phyloP scores from a whole-genome alignment of 2,797 vertebrate genomes.

The Gila robusta region DNA sequence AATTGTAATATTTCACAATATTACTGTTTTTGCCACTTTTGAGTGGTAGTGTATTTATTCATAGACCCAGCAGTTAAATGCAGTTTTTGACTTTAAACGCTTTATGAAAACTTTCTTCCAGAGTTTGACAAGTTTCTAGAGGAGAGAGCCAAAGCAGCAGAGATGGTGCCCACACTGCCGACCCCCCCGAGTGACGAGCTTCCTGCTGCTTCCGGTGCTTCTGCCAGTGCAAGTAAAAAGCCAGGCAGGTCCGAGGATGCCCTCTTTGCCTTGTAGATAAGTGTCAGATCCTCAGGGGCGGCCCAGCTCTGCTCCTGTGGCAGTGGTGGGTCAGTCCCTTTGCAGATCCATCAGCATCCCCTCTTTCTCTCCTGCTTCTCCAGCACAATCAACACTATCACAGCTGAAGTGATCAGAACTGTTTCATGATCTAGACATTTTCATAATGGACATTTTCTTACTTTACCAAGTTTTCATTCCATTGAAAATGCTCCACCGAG shows the following conservation, averaged over 20 bases:
- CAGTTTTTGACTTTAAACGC: not conserved
- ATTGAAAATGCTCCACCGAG: conserved; percentile 11
- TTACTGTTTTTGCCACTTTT: not conserved
- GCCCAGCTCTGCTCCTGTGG: conserved; percentile 39
- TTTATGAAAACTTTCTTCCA: conserved; percentile 62
- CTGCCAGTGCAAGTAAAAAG: conserved; percentile 84
- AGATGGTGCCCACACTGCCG: conserved; percentile 88
- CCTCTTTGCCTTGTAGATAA: conserved; percentile 87
- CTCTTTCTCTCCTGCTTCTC: conserved; percentile 53
- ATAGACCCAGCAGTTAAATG: not conserved
- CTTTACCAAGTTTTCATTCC: conserved; percentile 35
- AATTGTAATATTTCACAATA: not conserved
- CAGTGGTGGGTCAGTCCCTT: conserved; percentile 52
- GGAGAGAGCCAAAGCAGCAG: conserved; percentile 96
- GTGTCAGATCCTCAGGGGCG: conserved; percentile 33
- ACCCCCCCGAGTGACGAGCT: conserved; percentile 85
- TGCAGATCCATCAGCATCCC: conserved; percentile 38
- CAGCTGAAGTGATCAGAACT: conserved; percentile 21
- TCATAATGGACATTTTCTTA: conserved; percentile 56
- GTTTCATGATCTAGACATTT: conserved; percentile 43
- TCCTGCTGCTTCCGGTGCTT: conserved; percentile 69
- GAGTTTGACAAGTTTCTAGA: conserved; percentile 99
- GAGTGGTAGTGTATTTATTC: not conserved
- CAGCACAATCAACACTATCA: conserved; percentile 38
- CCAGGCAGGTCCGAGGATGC: conserved; percentile 86